Evolutionary conservation across 1,140 invertebrate genomes (phyloP).

Genomic region (Drosophila equinoxialis): DNA sequence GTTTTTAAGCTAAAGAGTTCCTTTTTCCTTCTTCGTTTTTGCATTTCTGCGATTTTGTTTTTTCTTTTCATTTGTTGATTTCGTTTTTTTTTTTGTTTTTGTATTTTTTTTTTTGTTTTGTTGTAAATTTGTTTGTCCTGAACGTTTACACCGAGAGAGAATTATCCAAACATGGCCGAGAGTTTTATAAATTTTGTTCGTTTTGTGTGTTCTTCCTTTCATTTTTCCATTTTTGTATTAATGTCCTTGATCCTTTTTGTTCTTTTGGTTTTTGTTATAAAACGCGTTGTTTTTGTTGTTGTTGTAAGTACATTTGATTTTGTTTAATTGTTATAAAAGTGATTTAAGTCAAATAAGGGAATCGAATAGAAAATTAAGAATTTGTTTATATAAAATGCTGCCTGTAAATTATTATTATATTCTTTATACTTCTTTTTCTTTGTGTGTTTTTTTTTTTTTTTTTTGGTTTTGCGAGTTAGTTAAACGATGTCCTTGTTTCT

Average conservation of each 20-base stretch:
- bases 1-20: conserved; percentile 1
- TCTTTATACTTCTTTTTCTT: conserved; percentile 21
- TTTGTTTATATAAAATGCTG: conserved; percentile 66
- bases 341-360: conserved; percentile 66
- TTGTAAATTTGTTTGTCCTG: conserved; percentile 80
- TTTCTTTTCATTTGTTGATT: conserved; percentile 44
- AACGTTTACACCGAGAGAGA: conserved; percentile 83
- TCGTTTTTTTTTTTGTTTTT: conserved; percentile 52
- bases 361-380: conserved; percentile 38
- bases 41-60: conserved; percentile 54
- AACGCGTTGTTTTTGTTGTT: conserved; percentile 59
- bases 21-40: neutral
- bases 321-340: conserved; percentile 13
- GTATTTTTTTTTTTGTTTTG: conserved; percentile 35
- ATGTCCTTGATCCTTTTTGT: conserved; percentile 49
- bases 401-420: conserved; percentile 77
- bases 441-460: neutral
- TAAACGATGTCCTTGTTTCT: conserved; percentile 8
- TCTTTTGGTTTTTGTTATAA: conserved; percentile 51
- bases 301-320: conserved; percentile 37
- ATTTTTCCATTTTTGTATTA: conserved; percentile 27
- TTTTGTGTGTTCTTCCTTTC: conserved; percentile 44
- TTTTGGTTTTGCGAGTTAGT: conserved; percentile 32
- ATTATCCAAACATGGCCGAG: conserved; percentile 83
- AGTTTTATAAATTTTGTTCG: conserved; percentile 68